A percentile compares a stretch with the other conserved stretches of the same genome.
Conservation (phyloP, 2,113 vertebrate species). For the Paratilapia polleni region DNA sequence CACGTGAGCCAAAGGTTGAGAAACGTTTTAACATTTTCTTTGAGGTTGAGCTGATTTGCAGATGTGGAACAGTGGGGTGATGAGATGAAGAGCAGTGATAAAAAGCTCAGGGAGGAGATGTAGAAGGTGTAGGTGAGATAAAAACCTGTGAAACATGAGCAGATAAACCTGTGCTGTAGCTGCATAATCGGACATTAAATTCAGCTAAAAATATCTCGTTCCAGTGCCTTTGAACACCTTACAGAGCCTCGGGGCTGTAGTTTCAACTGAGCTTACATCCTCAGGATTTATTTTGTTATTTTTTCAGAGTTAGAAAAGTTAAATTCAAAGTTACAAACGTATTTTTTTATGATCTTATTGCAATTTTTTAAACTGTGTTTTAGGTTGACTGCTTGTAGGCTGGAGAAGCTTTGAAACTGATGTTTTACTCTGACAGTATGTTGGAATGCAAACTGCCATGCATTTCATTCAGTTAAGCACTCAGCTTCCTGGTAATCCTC, state of each 20-base stretch:
- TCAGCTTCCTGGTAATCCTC: too few relatives aligned
- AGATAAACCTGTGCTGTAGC: neutral
- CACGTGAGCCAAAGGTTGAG: neutral
- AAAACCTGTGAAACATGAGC: neutral
- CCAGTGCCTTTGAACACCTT: neutral
- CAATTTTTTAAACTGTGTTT: neutral
- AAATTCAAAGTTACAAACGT: neutral
- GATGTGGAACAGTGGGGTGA: neutral
- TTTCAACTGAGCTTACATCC: neutral
- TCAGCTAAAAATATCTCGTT: neutral
- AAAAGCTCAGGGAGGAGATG: neutral
- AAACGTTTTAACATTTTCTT: neutral
- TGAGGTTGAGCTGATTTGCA: neutral
- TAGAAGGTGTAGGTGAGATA: neutral
- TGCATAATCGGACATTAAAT: neutral
- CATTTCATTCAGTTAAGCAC: neutral
- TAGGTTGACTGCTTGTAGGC: too few relatives aligned
- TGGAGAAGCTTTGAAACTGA: too few relatives aligned
- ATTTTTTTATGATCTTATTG: neutral
- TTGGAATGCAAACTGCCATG: too few relatives aligned
- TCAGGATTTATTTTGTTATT: neutral
- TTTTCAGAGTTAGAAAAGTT: neutral
- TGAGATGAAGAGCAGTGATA: neutral
- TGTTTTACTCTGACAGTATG: too few relatives aligned
- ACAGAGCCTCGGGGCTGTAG: neutral